Percentiles rank a stretch among this genome's conserved stretches.
These are phyloP conservation scores for Pyrochroa serraticornis DNA, from an alignment of 2,888 invertebrate genomes.

Conservation along the genomic window DNA sequence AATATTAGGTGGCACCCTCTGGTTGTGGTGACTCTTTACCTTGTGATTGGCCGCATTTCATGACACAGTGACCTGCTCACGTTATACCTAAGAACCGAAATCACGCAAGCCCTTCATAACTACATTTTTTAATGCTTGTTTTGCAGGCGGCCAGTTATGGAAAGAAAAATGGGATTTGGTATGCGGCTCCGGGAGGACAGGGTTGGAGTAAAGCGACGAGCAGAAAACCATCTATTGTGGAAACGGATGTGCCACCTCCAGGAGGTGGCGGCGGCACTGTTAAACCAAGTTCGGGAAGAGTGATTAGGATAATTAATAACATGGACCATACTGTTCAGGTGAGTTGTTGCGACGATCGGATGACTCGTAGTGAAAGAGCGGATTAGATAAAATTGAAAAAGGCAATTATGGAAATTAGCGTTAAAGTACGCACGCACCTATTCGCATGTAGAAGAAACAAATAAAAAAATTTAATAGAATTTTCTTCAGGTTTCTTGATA, in stretches of 20 bases:
- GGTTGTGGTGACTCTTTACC: too few relatives aligned
- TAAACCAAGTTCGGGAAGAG: constrained; percentile 82
- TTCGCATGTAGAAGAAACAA: too few relatives aligned
- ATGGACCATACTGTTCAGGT: constrained; percentile 74
- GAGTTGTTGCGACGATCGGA: neutral
- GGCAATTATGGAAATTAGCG: too few relatives aligned
- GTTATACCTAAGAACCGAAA: neutral
- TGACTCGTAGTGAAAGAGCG: too few relatives aligned
- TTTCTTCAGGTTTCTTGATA: too few relatives aligned
- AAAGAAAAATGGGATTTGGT: constrained; percentile 90
- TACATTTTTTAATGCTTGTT: constrained; percentile 7
- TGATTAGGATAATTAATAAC: constrained; percentile 93
- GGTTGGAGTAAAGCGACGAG: constrained; percentile 73
- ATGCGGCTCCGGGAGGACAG: constrained; percentile 66
- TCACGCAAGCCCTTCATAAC: too few relatives aligned
- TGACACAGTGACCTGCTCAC: neutral
- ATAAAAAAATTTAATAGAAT: too few relatives aligned
- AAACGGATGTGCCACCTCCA: constrained; percentile 77
- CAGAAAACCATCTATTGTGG: constrained; percentile 83
- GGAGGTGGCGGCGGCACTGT: constrained; percentile 63
- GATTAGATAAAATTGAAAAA: too few relatives aligned
- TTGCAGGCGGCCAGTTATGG: constrained; percentile 86
- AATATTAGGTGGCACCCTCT: too few relatives aligned
- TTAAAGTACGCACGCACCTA: too few relatives aligned
- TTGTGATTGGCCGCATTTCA: neutral